These are phyloP conservation scores for Parazoanthus swiftii DNA, from an alignment of 92 coral and sea anemone species.

Conservation along the genomic window DNA sequence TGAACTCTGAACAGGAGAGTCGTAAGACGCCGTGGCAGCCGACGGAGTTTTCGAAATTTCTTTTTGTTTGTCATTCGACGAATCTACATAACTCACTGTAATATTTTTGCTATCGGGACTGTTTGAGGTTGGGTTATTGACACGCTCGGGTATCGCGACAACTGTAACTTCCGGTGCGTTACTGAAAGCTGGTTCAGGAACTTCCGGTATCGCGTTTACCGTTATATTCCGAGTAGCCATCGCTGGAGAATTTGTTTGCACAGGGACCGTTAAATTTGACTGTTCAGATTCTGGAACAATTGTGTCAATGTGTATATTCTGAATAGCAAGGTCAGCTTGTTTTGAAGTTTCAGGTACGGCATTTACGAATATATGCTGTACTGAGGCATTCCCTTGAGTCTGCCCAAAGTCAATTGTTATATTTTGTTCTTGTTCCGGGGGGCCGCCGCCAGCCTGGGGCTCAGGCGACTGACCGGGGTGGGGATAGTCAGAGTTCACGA, in stretches of 20 bases:
- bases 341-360: constrained; percentile 14
- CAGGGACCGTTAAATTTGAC: not conserved
- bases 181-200: not conserved
- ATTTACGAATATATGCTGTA: constrained; percentile 13
- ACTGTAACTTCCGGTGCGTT: not conserved
- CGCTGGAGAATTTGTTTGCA: not conserved
- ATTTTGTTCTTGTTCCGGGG: constrained; percentile 4
- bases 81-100: constrained; percentile 34
- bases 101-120: constrained; percentile 28
- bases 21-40: not conserved
- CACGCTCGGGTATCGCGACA: constrained; percentile 31
- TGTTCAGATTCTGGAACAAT: constrained; percentile 14
- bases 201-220: constrained; percentile 29
- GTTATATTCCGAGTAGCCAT: constrained; percentile 32
- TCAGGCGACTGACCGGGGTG: constrained; percentile 13
- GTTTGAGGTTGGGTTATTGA: not conserved
- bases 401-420: constrained; percentile 18
- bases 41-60: not conserved
- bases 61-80: constrained; percentile 25
- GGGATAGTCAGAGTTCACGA: not conserved
- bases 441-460: constrained; percentile 16
- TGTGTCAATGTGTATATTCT: not conserved
- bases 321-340: not conserved
- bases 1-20: constrained; percentile 2
- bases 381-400: not conserved